Conservation (phyloP, 2,797 vertebrate genomes). For the Cygnus olor region DNA sequence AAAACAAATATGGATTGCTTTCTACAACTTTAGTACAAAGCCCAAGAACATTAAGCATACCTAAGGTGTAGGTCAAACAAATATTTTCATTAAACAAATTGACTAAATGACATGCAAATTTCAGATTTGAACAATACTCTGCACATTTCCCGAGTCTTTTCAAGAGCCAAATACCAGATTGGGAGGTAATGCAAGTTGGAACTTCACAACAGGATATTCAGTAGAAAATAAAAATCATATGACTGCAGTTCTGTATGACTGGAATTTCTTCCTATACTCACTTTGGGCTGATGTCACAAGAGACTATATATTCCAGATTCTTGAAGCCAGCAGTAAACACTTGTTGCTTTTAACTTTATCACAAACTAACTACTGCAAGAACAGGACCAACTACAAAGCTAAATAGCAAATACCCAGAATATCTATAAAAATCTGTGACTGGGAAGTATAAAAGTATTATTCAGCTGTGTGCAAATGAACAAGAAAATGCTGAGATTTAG, state of each 20-base stretch:
- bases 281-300: background rate
- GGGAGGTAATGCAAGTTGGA: background rate
- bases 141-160: background rate
- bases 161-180: background rate
- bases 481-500: background rate
- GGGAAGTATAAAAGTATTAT: background rate
- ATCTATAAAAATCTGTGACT: background rate
- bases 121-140: background rate
- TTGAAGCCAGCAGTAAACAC: background rate
- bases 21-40: conserved; percentile 19
- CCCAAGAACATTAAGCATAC: background rate
- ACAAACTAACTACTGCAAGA: fast-evolving
- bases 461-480: background rate
- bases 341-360: background rate
- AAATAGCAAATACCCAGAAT: background rate
- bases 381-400: background rate
- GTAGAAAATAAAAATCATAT: background rate
- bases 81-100: background rate
- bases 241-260: background rate
- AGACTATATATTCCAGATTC: background rate
- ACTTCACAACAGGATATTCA: background rate
- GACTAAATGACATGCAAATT: background rate
- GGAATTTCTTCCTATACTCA: background rate
- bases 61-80: background rate
- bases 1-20: background rate